Evolutionary conservation across 1,140 invertebrate species (phyloP).

Genomic region (Antheraea pernyi): DNA sequence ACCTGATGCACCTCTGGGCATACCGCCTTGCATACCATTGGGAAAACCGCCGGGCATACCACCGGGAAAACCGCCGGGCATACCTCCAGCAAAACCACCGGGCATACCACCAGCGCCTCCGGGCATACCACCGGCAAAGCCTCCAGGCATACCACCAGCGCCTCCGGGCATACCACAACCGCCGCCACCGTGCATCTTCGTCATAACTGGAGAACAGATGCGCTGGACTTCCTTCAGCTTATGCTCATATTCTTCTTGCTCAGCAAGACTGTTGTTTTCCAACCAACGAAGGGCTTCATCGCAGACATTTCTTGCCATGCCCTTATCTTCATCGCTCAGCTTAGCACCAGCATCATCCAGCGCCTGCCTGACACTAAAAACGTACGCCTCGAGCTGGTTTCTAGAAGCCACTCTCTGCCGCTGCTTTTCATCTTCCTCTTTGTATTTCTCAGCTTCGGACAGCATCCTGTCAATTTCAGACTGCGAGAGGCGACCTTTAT

Average conservation of each 20-base stretch:
- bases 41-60: slow-evolving; percentile 71
- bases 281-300: slow-evolving; percentile 80
- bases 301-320: slow-evolving; percentile 80
- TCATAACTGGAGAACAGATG: slow-evolving; percentile 86
- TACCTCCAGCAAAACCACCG: slow-evolving; percentile 63
- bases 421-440: slow-evolving; percentile 85
- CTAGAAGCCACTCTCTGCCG: slow-evolving; percentile 85
- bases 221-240: slow-evolving; percentile 86
- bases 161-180: slow-evolving; percentile 52
- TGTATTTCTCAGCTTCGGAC: slow-evolving; percentile 85
- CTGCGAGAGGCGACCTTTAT: slow-evolving; percentile 93
- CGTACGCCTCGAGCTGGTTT: slow-evolving; percentile 90
- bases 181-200: slow-evolving; percentile 88
- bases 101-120: slow-evolving; percentile 84
- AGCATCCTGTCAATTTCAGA: slow-evolving; percentile 96
- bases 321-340: slow-evolving; percentile 82
- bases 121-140: slow-evolving; percentile 31
- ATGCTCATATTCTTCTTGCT: slow-evolving; percentile 90
- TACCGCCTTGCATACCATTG: slow-evolving; percentile 56
- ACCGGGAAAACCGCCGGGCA: slow-evolving; percentile 21
- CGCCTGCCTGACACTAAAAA: slow-evolving; percentile 88
- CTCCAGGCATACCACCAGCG: slow-evolving; percentile 77
- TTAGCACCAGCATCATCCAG: slow-evolving; percentile 70
- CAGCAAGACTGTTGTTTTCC: slow-evolving; percentile 84
- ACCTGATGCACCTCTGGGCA: too few species aligned